Evolutionary conservation across 2,797 vertebrate species (phyloP).

Genomic region (Chelidonichthys spinosus): DNA sequence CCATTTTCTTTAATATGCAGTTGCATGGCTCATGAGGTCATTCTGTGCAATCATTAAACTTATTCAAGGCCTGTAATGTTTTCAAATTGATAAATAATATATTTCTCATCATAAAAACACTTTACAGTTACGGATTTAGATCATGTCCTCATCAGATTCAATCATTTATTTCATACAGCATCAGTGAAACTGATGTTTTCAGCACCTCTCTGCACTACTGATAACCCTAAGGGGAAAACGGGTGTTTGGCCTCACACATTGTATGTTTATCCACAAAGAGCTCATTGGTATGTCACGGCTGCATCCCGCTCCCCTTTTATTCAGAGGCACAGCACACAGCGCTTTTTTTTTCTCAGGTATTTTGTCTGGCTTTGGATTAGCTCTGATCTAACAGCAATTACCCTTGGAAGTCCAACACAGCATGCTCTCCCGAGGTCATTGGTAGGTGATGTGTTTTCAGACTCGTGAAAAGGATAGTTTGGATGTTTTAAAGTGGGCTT

Average conservation of each 20-base stretch:
- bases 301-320: conserved; percentile 48
- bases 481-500: neutral
- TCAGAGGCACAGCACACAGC: conserved; percentile 57
- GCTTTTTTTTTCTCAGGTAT: conserved; percentile 61
- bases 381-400: conserved; percentile 82
- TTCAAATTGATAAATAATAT: conserved; percentile 5
- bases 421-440: conserved; percentile 63
- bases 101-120: conserved; percentile 12
- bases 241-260: conserved; percentile 53
- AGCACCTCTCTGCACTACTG: conserved; percentile 38
- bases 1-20: neutral
- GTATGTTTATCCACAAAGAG: conserved; percentile 54
- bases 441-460: conserved; percentile 47
- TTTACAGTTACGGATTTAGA: conserved; percentile 10
- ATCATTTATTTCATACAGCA: conserved; percentile 22
- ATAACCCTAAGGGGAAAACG: conserved; percentile 54
- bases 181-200: conserved; percentile 28
- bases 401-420: conserved; percentile 69
- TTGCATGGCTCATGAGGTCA: neutral
- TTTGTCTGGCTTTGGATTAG: conserved; percentile 77
- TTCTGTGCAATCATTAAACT: conserved; percentile 5
- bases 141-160: conserved; percentile 7
- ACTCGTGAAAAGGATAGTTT: conserved; percentile 31
- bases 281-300: conserved; percentile 72
- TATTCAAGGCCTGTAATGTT: conserved; percentile 6